Conservation (phyloP, 1,140 invertebrate genomes). For the Streblospio benedicti region DNA sequence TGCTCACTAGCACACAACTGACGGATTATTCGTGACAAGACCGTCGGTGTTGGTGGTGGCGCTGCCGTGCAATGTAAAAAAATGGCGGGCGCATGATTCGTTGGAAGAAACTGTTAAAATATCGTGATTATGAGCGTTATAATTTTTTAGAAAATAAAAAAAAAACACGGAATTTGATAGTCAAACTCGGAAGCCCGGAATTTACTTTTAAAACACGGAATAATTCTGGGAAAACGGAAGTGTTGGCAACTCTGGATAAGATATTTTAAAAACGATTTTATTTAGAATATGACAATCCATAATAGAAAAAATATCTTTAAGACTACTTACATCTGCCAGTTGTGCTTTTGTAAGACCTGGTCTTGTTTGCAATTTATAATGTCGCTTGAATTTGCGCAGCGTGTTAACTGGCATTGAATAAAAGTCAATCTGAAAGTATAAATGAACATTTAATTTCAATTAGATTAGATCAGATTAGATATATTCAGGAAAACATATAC, state of each 20-base stretch:
- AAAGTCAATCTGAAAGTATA: constrained; percentile 65
- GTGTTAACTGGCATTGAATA: constrained; percentile 88
- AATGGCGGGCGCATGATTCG: too few species aligned
- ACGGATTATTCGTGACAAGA: background rate
- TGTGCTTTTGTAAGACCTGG: constrained; percentile 89
- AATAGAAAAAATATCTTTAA: background rate
- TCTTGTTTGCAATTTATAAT: constrained; percentile 81
- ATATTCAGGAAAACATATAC: too few species aligned
- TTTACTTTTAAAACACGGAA: background rate
- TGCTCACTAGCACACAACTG: too few species aligned
- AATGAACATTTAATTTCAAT: constrained; percentile 21
- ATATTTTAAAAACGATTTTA: background rate
- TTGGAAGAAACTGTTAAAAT: too few species aligned
- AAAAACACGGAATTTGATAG: too few species aligned
- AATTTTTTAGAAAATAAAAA: too few species aligned
- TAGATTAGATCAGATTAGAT: background rate
- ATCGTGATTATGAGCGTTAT: too few species aligned
- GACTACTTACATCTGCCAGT: constrained; percentile 78
- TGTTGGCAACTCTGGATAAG: background rate
- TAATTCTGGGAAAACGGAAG: background rate
- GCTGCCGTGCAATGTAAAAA: too few species aligned
- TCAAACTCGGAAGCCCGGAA: too few species aligned
- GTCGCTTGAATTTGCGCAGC: constrained; percentile 79
- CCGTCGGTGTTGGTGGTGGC: too few species aligned
- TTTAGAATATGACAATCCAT: constrained; percentile 4